These are phyloP conservation scores for Siderastrea radians DNA, from an alignment of 92 coral and sea anemone genomes.

Conservation along the genomic window DNA sequence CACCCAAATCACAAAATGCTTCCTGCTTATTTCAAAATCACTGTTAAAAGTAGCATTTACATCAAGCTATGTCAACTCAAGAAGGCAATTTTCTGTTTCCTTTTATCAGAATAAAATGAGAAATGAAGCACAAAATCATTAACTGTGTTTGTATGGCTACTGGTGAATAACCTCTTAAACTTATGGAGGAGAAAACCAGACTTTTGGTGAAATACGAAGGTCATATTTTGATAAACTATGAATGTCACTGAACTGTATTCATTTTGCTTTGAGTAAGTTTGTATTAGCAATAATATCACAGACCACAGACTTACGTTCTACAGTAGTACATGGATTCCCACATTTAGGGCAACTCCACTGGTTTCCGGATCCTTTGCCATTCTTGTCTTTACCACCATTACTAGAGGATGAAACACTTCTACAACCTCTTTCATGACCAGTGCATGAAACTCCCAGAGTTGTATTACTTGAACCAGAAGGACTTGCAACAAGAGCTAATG, in stretches of 20 bases:
- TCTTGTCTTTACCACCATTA: conserved; percentile 81
- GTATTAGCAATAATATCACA: background rate
- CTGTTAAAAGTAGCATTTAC: no score
- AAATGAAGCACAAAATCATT: no score
- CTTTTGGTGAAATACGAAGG: no score
- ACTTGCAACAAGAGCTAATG: background rate
- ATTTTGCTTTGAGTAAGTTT: background rate
- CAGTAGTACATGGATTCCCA: conserved; percentile 96
- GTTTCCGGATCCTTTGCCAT: conserved; percentile 79
- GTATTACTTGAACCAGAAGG: background rate
- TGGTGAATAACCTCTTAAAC: no score
- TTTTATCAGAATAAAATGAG: no score
- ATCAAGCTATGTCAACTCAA: no score
- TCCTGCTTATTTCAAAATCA: no score
- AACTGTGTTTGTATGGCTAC: no score
- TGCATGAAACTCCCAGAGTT: background rate
- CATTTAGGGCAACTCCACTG: conserved; percentile 98
- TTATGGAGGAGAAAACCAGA: no score
- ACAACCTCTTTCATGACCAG: conserved; percentile 13
- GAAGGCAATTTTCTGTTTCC: no score
- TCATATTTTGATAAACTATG: no score
- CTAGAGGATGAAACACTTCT: conserved; percentile 46
- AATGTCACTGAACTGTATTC: background rate
- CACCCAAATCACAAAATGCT: no score
- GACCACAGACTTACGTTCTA: conserved; percentile 82